Percentiles rank a stretch among this genome's conserved stretches.
Evolutionary conservation across 1,140 invertebrate genomes (phyloP).

Genomic region (Bombus superbus): DNA sequence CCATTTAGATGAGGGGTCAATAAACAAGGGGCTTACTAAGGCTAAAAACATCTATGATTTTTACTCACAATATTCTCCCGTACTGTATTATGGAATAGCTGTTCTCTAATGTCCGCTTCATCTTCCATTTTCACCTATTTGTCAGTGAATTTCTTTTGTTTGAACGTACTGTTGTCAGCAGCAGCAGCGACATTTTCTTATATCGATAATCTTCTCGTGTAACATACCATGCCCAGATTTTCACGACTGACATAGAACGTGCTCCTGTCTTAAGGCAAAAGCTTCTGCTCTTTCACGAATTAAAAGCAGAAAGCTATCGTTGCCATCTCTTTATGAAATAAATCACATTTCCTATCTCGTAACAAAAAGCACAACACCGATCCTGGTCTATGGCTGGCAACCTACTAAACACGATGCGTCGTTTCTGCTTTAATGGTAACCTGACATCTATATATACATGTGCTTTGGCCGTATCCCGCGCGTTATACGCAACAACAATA

Average conservation of each 20-base stretch:
- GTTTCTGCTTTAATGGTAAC: background rate
- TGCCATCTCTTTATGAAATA: background rate
- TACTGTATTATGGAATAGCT: conserved; percentile 96
- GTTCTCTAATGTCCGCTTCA: conserved; percentile 89
- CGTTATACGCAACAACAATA: too few relatives aligned
- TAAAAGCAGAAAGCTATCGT: background rate
- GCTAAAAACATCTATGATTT: background rate
- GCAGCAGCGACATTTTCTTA: conserved; percentile 68
- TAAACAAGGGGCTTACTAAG: background rate
- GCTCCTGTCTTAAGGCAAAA: background rate
- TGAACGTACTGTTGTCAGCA: conserved; percentile 59
- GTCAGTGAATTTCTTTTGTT: conserved; percentile 71
- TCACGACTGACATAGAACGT: background rate
- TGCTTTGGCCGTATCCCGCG: background rate
- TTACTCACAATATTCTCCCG: conserved; percentile 95
- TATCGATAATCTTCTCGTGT: conserved; percentile 42
- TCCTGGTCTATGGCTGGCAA: background rate
- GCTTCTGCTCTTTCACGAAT: background rate
- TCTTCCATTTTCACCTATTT: conserved; percentile 85
- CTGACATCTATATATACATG: conserved; percentile 20
- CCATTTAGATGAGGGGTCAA: background rate
- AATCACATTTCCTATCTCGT: conserved; percentile 21
- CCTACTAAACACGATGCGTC: conserved; percentile 32
- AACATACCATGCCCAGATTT: conserved; percentile 32
- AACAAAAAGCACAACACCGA: rapidly evolving